These are phyloP conservation scores for Castor canadensis DNA, from an alignment of 2,113 vertebrate genomes.

Conservation along the genomic window DNA sequence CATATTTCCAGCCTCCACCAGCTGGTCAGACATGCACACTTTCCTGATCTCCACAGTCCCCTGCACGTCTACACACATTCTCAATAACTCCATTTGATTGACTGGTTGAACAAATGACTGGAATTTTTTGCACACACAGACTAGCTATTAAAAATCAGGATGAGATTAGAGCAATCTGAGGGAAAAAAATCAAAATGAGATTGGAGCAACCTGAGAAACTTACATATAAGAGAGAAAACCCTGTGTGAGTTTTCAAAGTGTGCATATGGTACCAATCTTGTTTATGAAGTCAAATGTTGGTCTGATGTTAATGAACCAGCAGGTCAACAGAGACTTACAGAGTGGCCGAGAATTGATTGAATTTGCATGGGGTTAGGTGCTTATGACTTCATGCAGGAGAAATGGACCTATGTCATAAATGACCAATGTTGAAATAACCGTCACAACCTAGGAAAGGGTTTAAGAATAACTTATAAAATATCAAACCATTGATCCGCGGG, in stretches of 20 bases:
- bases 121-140: neutral
- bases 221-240: constrained; percentile 32
- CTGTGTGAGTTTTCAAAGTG: neutral
- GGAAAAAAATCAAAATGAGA: neutral
- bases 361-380: neutral
- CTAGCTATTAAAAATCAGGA: neutral
- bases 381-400: neutral
- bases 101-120: neutral
- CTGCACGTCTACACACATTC: neutral
- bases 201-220: neutral
- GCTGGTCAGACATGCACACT: neutral
- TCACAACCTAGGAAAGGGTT: neutral
- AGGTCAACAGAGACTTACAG: neutral
- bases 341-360: neutral
- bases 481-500: neutral
- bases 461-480: neutral
- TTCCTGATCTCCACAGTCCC: neutral
- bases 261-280: neutral
- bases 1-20: constrained; percentile 45
- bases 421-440: neutral
- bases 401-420: neutral
- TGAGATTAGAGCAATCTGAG: neutral
- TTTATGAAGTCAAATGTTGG: neutral
- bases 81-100: neutral
- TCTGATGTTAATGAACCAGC: neutral